Evolutionary conservation across 92 coral and sea anemone species (phyloP).

Genomic region (Isaurus tuberculatus): DNA sequence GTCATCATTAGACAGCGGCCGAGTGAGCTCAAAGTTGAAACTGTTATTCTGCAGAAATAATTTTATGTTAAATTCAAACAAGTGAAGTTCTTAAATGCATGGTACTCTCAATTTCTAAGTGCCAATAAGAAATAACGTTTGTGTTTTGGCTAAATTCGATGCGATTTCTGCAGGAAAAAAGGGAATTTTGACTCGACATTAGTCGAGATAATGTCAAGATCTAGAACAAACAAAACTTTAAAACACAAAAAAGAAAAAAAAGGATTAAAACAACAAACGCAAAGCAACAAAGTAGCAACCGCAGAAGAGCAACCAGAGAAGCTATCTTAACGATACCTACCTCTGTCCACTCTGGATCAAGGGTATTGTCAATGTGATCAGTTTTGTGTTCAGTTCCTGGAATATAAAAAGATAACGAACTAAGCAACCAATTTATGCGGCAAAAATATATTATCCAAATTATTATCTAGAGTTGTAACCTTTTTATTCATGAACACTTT

Average conservation of each 20-base stretch:
- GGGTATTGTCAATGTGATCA: constrained; percentile 55
- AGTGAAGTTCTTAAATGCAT: not conserved
- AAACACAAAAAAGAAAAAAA: no score
- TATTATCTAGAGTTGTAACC: no score
- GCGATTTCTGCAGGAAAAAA: no score
- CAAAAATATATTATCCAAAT: not conserved
- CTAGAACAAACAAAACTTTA: no score
- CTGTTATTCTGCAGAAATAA: constrained; percentile 6
- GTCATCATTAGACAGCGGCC: constrained; percentile 83
- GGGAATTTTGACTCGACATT: no score
- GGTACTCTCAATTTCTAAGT: not conserved
- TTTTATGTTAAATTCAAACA: not conserved
- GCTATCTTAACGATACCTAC: constrained; percentile 21
- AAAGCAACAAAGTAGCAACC: no score
- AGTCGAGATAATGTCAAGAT: no score
- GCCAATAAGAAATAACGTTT: no score
- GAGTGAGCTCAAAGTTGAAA: constrained; percentile 34
- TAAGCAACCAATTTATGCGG: not conserved
- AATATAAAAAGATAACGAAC: not conserved
- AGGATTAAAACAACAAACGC: no score
- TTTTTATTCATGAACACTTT: no score
- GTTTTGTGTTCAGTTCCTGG: constrained; percentile 65
- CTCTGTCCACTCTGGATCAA: constrained; percentile 69
- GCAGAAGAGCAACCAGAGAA: no score
- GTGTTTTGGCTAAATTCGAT: no score